These are phyloP conservation scores for Tachysurus vachellii DNA, from an alignment of 2,113 vertebrate genomes.

Conservation along the genomic window DNA sequence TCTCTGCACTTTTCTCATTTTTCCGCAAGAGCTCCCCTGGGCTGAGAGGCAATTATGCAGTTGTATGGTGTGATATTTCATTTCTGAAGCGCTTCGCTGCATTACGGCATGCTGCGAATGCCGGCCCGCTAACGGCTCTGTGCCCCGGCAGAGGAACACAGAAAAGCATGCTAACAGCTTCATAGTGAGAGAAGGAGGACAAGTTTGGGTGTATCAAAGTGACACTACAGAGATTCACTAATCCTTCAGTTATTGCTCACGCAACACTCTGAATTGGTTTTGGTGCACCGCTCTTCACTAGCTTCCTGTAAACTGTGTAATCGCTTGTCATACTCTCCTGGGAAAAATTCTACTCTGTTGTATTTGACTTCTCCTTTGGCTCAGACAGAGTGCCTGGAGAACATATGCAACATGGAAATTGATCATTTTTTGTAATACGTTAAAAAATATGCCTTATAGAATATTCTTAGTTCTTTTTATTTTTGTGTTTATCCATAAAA, in stretches of 20 bases:
- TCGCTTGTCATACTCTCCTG: not conserved
- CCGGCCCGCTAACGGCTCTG: slow-evolving; percentile 67
- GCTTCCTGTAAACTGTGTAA: not conserved
- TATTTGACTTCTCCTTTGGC: not conserved
- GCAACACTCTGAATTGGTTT: not conserved
- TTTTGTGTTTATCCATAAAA: not conserved
- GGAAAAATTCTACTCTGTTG: not conserved
- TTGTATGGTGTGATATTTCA: slow-evolving; percentile 77
- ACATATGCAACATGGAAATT: not conserved
- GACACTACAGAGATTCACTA: not conserved
- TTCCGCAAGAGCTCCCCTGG: slow-evolving; percentile 76
- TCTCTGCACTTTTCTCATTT: slow-evolving; percentile 72
- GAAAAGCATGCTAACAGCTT: slow-evolving; percentile 64
- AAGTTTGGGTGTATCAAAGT: not conserved
- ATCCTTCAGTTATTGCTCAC: not conserved
- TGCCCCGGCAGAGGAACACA: slow-evolving; percentile 62
- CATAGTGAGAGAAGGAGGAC: slow-evolving; percentile 12
- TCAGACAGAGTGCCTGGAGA: not conserved
- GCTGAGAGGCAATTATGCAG: slow-evolving; percentile 78
- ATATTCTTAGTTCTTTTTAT: not conserved
- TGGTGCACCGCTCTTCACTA: not conserved
- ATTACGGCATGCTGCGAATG: slow-evolving; percentile 54
- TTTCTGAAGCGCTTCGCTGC: slow-evolving; percentile 65
- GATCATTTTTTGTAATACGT: not conserved
- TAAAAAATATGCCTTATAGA: not conserved